Base-by-base conservation (phyloP, 2,113 vertebrate genomes). In the Triplophysa dalaica region DNA sequence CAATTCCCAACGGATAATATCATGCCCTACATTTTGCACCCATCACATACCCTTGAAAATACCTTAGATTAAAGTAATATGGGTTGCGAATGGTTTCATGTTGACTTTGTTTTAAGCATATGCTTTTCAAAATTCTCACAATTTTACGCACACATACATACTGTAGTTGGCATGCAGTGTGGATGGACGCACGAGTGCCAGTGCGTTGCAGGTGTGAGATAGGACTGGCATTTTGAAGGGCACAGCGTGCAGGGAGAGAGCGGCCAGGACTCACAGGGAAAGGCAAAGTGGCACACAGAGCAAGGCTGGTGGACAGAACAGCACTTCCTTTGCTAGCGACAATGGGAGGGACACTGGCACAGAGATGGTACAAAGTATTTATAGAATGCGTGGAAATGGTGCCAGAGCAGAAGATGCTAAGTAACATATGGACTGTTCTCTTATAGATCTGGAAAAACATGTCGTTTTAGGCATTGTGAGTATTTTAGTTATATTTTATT, bases 181-280 rank as follows among this genome's bases (percentile, higher is more conserved):
- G 78, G 65, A 56, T 75, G 33, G 73, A 78, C 69, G 80, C 65
- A 80, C 75, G 72, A 82, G 77, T 80, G 77, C 58, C 77, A 83
- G 58, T 48, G 70, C 84, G 84, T 72, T 66, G 66, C 79, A 76
- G 74, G 80, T 81, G 75, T 77, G 79, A 72, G 69, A 75, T 76
- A 69, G 76, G 52, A 56, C 70, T 73, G 41, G 62, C 65, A 69
- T 69, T 81, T 82, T 85, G 78, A 87, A 84, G 80, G 84, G 77
- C 81, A 84, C 75, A 67, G 63, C 26, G 65, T 50, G 74, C 70
- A 50, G 29, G 38, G 29, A 65, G 61, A 67, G 75, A 70, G 65
- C 38, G 58, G 66, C 78, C 77, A 77, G 80, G 68, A 78, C 63
- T 26, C 45, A 7, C 74, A 16, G 62, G 63, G 75, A 81, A 65